Conservation (phyloP, 2,113 vertebrate species). For the Macrotus californicus region DNA sequence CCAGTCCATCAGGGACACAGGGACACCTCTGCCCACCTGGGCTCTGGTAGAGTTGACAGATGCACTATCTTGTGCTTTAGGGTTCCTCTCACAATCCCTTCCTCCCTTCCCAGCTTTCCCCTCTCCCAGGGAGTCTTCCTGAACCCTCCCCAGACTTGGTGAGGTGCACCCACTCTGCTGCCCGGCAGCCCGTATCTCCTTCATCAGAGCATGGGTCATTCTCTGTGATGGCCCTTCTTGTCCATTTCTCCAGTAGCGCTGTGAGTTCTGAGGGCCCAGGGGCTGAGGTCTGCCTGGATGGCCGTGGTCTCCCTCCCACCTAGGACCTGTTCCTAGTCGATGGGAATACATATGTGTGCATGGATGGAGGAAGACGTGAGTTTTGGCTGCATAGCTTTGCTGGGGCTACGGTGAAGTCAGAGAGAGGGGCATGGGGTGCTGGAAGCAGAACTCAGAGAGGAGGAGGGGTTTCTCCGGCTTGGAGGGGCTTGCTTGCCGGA, state of each 20-base stretch:
- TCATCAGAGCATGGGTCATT: not conserved
- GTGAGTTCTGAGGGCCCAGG: not conserved
- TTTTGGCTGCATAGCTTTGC: not conserved
- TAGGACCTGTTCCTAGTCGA: fast-evolving
- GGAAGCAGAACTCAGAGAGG: not conserved
- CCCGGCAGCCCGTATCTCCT: not conserved
- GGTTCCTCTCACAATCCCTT: not conserved
- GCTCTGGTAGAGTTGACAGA: not conserved
- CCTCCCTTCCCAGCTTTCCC: not conserved
- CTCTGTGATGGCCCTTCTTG: not conserved
- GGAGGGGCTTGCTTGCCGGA: not conserved
- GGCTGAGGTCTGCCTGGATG: not conserved
- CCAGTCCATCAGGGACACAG: too few species aligned
- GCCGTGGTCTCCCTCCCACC: fast-evolving
- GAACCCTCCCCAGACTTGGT: fast-evolving
- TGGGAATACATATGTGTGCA: not conserved
- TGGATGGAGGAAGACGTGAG: not conserved
- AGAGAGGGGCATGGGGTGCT: fast-evolving
- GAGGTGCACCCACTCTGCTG: too few species aligned
- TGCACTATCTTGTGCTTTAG: too few species aligned
- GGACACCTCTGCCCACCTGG: fast-evolving
- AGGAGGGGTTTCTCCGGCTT: not conserved
- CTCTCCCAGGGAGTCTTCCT: not conserved
- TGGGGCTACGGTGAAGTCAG: not conserved
- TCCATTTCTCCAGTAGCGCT: fast-evolving